Base-by-base conservation (phyloP, 2,113 vertebrate species). In the Phaethornis superciliosus region DNA sequence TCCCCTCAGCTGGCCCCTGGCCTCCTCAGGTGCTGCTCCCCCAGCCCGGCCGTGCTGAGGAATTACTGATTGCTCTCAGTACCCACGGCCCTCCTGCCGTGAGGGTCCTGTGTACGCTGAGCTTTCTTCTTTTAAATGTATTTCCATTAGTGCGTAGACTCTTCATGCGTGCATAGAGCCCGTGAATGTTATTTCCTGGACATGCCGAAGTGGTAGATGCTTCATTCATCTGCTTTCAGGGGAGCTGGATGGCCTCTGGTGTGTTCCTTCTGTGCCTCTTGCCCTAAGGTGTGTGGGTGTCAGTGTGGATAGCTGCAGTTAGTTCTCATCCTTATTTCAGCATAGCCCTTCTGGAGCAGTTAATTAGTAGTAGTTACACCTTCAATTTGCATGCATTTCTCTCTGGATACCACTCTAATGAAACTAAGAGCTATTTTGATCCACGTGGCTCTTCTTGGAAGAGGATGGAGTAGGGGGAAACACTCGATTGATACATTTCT, bases 141-240 rank as follows among this genome's bases (percentile, higher is more conserved):
- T 37, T 32, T n/a, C 37, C 58, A 0, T 51, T 52, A 15, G 47
- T 6, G 4, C 28, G 54, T 7, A 59, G 32, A 10, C 2, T 18
- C 30, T 30, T 16, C 0, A 5, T 21, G 33, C 6, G 1, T 14
- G 33, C 4, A 0, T 7, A 0, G 22, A 10, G 68, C 5, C 51
- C 46, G 0, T 1, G 28, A 37, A 1, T 27, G 28, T 9, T 9
- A 1, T 87, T 64, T 55, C 51, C 51, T 30, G 32, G 69, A 12
- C 21, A 0, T 8, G 14, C 33, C 16, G 5, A 0, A 28, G 72
- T 8, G n/a, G 47, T 2, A 13, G 15, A 1, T 40, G 35, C 16
- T 64, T 28, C 1, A 0, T 26, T 76, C 59, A 28, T 59, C 44
- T 21, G 70, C n/a, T 0, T 4, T 46, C 40, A 18, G 40, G 44